A percentile compares a stretch with the other conserved stretches of the same genome.
phyloP scores from a whole-genome alignment of 2,797 vertebrate species.

The Megalops cyprinoides region DNA sequence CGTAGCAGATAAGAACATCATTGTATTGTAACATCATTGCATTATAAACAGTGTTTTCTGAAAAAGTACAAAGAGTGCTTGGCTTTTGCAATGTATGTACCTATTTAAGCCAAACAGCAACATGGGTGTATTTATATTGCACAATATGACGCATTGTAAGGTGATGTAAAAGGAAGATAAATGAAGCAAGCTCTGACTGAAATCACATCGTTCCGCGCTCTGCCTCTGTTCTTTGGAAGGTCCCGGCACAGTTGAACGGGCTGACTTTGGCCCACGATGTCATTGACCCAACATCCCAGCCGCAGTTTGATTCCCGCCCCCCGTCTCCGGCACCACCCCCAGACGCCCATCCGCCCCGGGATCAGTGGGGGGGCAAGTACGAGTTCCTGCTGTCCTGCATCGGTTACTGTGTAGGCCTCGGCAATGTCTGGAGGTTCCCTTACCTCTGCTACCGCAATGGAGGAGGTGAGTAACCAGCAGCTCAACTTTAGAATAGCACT shows the following conservation, averaged over 20 bases:
- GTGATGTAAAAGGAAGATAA: not conserved
- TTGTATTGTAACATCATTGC: no score
- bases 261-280: constrained; percentile 51
- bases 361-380: constrained; percentile 78
- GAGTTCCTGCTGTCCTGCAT: constrained; percentile 84
- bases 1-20: not conserved
- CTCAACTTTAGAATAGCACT: no score
- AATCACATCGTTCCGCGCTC: not conserved
- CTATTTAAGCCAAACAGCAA: not conserved
- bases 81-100: not conserved
- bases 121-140: not conserved
- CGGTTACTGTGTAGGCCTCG: constrained; percentile 83
- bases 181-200: not conserved
- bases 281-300: constrained; percentile 23
- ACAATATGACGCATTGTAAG: not conserved
- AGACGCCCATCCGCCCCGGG: constrained; percentile 44
- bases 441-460: constrained; percentile 87
- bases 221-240: constrained; percentile 49
- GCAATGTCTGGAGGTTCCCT: constrained; percentile 83
- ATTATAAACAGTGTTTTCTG: no score
- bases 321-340: constrained; percentile 29
- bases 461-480: constrained; percentile 72
- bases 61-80: no score
- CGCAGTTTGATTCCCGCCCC: constrained; percentile 43
- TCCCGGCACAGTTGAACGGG: constrained; percentile 58